Evolutionary conservation across 1,140 invertebrate genomes (phyloP), one percentile per base, ranked within the genome.

Genomic region (Sarcophaga bullata): DNA sequence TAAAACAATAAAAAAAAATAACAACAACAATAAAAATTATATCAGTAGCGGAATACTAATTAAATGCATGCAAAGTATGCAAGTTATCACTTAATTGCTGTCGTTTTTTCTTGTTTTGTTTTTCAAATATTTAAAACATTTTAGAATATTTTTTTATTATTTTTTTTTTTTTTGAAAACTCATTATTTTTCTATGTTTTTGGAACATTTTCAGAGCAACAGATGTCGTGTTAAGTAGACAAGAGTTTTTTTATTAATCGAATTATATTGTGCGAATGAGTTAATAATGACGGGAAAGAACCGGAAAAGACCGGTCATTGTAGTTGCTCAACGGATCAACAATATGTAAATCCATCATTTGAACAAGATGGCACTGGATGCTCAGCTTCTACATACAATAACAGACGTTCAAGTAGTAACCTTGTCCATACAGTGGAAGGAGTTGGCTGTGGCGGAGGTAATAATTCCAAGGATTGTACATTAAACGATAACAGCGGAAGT

Each of bases 321-420:
- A 81, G 54, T 47, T 72, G 80, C 73, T 83, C 80, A 84, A 78
- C 75, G 75, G 75, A 78, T 50, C 75, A 88, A 62, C 87, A 88
- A 83, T 88, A 88, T 81, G 88, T 86, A 78, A 88, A 88, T 84
- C 87, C 87, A n/a, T 88, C 87, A 83, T 88, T 86, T 58, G 87
- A 88, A 73, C 87, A 86, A 85, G 87, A 88, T 25, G 25, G 46
- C 17, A 52, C 19, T 68, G 48, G 15, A 0, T 48, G 62, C 13
- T 62, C 11, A 37, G 25, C 54, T 68, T 68, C 62, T 8, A 19
- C 62, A 8, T 68, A 68, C 62, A 68, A 68, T 19, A 68, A 25
- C n/a, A 68, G 62, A 25, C n/a, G 62, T 19, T 19, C 62, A 8
- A 68, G 62, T 68, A 19, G 62, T 8, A 68, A 25, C 19, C 19